These are phyloP conservation scores for Okapia johnstoni DNA, from an alignment of 2,113 vertebrate species.

Conservation along the genomic window DNA sequence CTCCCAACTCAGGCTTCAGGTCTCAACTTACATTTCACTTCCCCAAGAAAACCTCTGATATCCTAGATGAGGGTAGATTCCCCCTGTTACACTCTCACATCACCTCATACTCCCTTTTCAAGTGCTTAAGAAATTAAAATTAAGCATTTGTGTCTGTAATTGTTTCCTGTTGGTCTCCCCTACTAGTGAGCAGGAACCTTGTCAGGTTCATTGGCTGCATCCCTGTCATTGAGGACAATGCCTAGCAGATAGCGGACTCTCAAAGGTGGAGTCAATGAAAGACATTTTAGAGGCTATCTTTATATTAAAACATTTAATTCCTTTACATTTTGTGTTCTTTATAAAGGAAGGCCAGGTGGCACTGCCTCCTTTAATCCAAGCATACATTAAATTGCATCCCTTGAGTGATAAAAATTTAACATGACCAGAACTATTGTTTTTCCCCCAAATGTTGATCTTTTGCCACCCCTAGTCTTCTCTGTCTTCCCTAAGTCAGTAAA, in stretches of 20 bases:
- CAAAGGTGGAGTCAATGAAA: not conserved
- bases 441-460: not conserved
- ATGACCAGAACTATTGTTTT: not conserved
- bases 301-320: not conserved
- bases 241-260: not conserved
- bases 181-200: not conserved
- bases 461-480: not conserved
- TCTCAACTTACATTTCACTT: not conserved
- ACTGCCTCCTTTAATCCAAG: conserved; percentile 6
- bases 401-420: not conserved
- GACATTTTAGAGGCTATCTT: not conserved
- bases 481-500: not conserved
- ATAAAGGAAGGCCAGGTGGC: not conserved
- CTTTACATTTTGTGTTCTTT: not conserved
- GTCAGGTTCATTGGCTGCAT: not conserved
- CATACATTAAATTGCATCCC: not conserved
- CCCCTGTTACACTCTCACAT: not conserved
- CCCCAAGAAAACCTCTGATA: not conserved
- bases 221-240: not conserved
- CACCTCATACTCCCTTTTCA: not conserved
- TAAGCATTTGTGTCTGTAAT: not conserved
- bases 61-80: not conserved
- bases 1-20: not conserved
- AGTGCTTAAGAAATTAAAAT: not conserved
- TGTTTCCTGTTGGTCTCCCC: not conserved